A percentile compares a stretch with the other conserved stretches of the same genome.
Evolutionary conservation across 2,888 invertebrate genomes (phyloP).

Genomic region (Anthophora plumipes): DNA sequence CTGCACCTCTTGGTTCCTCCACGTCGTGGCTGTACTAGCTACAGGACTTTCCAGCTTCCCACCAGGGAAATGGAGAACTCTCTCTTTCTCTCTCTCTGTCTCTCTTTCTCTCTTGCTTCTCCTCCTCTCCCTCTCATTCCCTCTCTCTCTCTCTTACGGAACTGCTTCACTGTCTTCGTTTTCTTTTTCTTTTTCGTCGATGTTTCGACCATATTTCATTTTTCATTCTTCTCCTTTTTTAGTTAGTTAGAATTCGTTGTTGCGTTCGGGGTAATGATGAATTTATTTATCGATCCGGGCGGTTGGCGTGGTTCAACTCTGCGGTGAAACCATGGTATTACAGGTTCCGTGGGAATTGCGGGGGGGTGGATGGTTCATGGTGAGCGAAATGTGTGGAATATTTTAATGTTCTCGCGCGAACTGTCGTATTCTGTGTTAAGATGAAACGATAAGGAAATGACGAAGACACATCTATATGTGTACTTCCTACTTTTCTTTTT

Average conservation of each 20-base stretch:
- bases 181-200: neutral
- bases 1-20: constrained; percentile 56
- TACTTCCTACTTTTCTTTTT: too few relatives aligned
- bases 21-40: constrained; percentile 61
- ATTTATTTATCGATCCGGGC: constrained; percentile 2
- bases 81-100: constrained; percentile 26
- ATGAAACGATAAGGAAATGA: too few relatives aligned
- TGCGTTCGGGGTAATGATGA: neutral
- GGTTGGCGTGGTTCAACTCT: neutral
- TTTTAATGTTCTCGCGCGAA: too few relatives aligned
- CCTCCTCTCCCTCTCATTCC: neutral
- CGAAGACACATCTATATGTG: too few relatives aligned
- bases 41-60: constrained; percentile 74
- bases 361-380: too few relatives aligned
- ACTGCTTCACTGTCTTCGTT: neutral
- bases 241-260: neutral
- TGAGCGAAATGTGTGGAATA: too few relatives aligned
- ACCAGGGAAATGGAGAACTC: constrained; percentile 57
- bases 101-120: too few relatives aligned
- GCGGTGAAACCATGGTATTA: too few relatives aligned
- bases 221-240: neutral
- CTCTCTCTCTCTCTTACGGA: neutral
- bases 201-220: too few relatives aligned
- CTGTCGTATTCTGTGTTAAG: too few relatives aligned
- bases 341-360: too few relatives aligned